A percentile compares a stretch with the other conserved stretches of the same genome.
phyloP scores from a whole-genome alignment of 2,797 vertebrate genomes.

The Remorina albescens region DNA sequence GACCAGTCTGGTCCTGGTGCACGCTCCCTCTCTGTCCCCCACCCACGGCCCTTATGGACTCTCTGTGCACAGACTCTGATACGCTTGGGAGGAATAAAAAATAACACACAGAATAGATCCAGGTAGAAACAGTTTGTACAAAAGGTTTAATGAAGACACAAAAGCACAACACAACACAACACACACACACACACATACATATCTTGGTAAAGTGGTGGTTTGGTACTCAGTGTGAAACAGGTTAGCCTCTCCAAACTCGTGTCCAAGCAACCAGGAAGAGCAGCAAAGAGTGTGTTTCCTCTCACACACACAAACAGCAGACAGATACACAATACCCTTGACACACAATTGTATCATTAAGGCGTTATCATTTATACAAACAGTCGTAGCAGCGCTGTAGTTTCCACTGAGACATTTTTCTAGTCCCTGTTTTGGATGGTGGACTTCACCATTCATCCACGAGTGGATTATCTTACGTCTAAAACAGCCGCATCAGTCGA shows the following conservation, averaged over 20 bases:
- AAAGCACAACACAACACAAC: not conserved
- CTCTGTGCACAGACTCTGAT: not conserved
- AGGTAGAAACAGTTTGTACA: not conserved
- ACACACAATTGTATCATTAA: conserved; percentile 9
- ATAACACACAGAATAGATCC: not conserved
- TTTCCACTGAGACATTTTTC: conserved; percentile 23
- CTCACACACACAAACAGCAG: not conserved
- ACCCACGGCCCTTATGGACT: conserved; percentile 71
- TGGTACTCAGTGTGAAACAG: conserved; percentile 34
- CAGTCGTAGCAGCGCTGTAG: too few species aligned
- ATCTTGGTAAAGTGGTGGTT: conserved; percentile 34
- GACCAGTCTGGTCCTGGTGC: conserved; percentile 50
- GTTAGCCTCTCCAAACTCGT: conserved; percentile 38
- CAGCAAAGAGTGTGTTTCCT: conserved; percentile 18
- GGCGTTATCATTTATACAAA: conserved; percentile 43
- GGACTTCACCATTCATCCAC: conserved; percentile 25
- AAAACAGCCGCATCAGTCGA: too few species aligned
- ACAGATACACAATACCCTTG: not conserved
- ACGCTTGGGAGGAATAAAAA: not conserved
- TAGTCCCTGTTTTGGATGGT: too few species aligned
- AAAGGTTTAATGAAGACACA: not conserved
- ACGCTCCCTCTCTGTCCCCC: conserved; percentile 46
- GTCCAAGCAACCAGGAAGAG: conserved; percentile 60
- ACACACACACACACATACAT: not conserved
- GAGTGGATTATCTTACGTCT: too few species aligned